Conservation (phyloP, 2,113 vertebrate genomes). For the Urocynchramus pylzowi region DNA sequence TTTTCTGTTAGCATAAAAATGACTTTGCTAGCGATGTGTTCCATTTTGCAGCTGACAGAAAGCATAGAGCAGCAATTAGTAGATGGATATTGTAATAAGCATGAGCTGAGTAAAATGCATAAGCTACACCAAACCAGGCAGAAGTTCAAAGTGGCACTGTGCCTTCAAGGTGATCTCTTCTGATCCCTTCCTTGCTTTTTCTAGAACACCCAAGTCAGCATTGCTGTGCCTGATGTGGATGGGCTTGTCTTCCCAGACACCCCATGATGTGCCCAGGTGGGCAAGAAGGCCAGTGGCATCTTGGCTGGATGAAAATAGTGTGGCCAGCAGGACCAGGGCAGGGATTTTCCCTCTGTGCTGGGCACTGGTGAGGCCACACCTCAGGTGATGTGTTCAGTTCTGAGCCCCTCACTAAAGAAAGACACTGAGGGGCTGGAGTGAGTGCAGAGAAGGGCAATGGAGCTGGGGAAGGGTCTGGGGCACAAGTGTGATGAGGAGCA, state of each 20-base stretch:
- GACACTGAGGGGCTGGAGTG: neutral
- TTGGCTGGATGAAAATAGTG: neutral
- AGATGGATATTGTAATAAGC: neutral
- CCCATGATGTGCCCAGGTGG: neutral
- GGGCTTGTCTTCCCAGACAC: neutral
- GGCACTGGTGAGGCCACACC: neutral
- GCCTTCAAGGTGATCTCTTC: neutral
- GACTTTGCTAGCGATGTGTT: neutral
- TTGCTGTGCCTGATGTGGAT: neutral
- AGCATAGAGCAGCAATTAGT: slow-evolving; percentile 30
- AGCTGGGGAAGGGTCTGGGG: neutral
- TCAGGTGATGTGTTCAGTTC: neutral
- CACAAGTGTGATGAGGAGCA: neutral
- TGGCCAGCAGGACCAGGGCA: neutral
- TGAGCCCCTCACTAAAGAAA: neutral
- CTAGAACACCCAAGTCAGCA: neutral
- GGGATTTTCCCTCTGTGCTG: neutral
- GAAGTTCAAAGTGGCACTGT: neutral
- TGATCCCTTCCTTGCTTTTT: neutral
- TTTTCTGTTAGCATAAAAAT: neutral
- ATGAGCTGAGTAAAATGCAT: neutral
- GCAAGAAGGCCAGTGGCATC: neutral
- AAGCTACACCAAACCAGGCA: neutral
- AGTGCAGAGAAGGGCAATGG: neutral
- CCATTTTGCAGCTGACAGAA: neutral